A percentile compares a stretch with the other conserved stretches of the same genome.
Evolutionary conservation across 1,140 invertebrate species (phyloP).

Genomic region (Ephestia elutella): DNA sequence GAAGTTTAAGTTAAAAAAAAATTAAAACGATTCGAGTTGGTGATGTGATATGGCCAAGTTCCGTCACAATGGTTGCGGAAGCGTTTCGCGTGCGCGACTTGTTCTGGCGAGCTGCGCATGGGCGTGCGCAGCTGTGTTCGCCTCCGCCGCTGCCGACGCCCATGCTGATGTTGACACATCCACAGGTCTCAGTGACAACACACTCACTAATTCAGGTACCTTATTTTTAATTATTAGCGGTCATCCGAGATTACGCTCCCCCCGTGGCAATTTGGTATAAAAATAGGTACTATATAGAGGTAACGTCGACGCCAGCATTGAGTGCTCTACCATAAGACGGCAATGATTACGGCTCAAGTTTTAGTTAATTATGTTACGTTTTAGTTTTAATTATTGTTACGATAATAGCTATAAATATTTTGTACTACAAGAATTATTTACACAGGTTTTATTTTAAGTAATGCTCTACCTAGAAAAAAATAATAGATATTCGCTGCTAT

Average conservation of each 20-base stretch:
- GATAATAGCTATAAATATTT: too few species aligned
- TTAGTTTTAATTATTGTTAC: too few species aligned
- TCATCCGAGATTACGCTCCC: neutral
- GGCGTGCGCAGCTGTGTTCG: slow-evolving; percentile 60
- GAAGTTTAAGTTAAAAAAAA: slow-evolving; percentile 10
- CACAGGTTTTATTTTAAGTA: too few species aligned
- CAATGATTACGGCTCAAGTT: too few species aligned
- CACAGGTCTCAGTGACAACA: slow-evolving; percentile 61
- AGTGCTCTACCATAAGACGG: too few species aligned
- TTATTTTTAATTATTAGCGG: neutral
- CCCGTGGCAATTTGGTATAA: too few species aligned
- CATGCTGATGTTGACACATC: slow-evolving; percentile 64
- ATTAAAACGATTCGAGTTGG: slow-evolving; percentile 28
- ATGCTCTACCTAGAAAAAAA: too few species aligned
- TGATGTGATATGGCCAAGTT: slow-evolving; percentile 67
- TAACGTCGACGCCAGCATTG: too few species aligned
- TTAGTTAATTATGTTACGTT: too few species aligned
- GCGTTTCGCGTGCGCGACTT: slow-evolving; percentile 28
- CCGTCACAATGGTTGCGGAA: slow-evolving; percentile 30
- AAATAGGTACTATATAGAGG: too few species aligned
- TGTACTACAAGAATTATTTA: too few species aligned
- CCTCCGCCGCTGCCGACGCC: slow-evolving; percentile 37
- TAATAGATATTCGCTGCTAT: too few species aligned
- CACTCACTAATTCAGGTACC: slow-evolving; percentile 65
- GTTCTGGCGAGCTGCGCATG: slow-evolving; percentile 48